Evolutionary conservation across 2,888 invertebrate genomes (phyloP).

Genomic region (Drosophila setosimentum): DNA sequence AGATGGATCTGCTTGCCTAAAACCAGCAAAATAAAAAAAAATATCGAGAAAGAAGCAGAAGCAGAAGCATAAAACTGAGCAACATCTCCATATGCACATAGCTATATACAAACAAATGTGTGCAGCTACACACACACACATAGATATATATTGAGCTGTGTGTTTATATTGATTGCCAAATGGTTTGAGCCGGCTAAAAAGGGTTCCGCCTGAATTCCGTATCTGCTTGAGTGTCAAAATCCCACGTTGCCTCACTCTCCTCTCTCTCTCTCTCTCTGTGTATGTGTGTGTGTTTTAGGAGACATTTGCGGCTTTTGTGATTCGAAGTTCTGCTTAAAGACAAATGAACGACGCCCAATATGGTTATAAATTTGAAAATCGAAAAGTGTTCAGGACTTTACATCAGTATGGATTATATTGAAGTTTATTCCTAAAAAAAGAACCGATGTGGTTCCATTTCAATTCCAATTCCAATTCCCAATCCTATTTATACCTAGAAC

Average conservation of each 20-base stretch:
- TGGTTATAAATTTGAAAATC: constrained; percentile 10
- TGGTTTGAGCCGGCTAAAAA: constrained; percentile 65
- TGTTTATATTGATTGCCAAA: constrained; percentile 66
- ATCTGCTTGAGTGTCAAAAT: constrained; percentile 53
- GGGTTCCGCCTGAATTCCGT: constrained; percentile 68
- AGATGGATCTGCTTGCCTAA: constrained; percentile 39
- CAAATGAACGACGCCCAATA: constrained; percentile 33
- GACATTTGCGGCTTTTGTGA: constrained; percentile 57
- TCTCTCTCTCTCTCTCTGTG: not conserved
- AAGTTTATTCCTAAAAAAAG: not conserved
- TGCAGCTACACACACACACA: constrained; percentile 17
- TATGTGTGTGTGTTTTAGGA: constrained; percentile 26
- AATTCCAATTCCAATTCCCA: not conserved
- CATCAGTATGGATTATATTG: not conserved
- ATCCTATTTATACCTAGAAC: not conserved
- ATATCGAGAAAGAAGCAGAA: constrained; percentile 1
- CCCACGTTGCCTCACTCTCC: not conserved
- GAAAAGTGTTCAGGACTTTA: not conserved
- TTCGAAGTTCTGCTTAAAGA: constrained; percentile 32
- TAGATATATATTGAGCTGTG: not conserved
- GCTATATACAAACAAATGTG: not conserved
- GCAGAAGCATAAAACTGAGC: constrained; percentile 18
- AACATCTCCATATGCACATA: constrained; percentile 52
- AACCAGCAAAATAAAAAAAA: constrained; percentile 7
- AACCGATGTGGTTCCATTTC: not conserved